Evolutionary conservation across 2,888 invertebrate genomes (phyloP), one percentile per base, ranked within the genome.

Genomic region (Carterocephalus palaemon): DNA sequence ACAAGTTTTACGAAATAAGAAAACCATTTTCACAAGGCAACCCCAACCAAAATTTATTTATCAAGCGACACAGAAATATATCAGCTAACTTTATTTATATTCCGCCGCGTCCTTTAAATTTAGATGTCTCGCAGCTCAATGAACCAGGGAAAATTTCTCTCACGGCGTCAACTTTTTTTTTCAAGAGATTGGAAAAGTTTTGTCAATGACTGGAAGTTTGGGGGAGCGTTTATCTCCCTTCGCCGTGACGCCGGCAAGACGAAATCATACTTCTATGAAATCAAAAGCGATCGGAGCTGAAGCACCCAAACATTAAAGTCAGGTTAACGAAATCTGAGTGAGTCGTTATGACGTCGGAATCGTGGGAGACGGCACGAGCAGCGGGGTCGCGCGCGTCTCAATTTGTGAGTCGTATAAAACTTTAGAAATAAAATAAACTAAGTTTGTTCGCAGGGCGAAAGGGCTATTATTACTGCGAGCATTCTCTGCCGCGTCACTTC

Each of bases 151-250:
- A 31, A 36, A 37, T 36, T 36, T 43, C 36, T 31, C 29, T 31
- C 23, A 36, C 43, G 36, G 15, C 29, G 38, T 43, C 43, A 51
- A 53, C 42, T 51, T 52, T 48, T 38, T n/a, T 42, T 52, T 56
- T 55, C 47, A 23, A 51, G 53, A 63, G 67, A 73, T 69, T 72
- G 62, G 63, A 64, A 71, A 73, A 74, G 63, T 72, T 74, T 57
- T 36, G 46, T 51, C 58, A 62, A 59, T 58, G 56, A 53, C 49
- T 56, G 51, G 53, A 41, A 48, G 51, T 53, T 40, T 46, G 23
- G 46, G 37, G 47, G 49, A 43, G 51, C 53, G 52, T 52, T 54
- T 46, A 50, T 54, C 61, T 56, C 57, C 60, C 57, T 60, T 57
- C 59, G 53, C 39, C 52, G 53, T 57, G 47, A 51, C 57, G 59